Base-by-base conservation (phyloP, 2,888 invertebrate species). In the Nymphalis c-album region DNA sequence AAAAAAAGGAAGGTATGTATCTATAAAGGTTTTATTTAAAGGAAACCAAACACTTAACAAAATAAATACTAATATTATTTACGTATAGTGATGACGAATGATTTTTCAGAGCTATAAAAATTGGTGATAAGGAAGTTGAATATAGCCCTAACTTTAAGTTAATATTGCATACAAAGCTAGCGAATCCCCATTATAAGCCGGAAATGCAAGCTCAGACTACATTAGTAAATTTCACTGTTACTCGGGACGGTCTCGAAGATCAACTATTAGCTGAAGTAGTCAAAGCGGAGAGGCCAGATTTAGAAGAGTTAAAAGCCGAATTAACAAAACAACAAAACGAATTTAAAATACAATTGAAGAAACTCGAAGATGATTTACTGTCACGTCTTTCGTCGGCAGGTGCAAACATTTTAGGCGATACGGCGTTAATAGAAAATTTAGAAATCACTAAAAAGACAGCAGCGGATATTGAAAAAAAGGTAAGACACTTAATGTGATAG, bases 171-270 rank as follows among this genome's bases (percentile, higher is more conserved):
- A 98, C 98, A 0, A 99, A 99, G 90, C 87, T 99, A 76, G 98
- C 98, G 1, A 99, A 98, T 92, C 99, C 98, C 16, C 98, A 98
- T 91, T 99, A 98, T 85, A 98, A 98, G 83, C 99, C 99, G 1
- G 99, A 99, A 93, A 97, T 99, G 97, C 98, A 99, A 90, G 99
- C 99, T 17, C 98, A 99, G 91, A 97, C 98, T 0, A 98, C 98
- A 2, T 93, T 99, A 69, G 98, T 99, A 73, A 98, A 99, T 90
- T 99, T 99, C 81, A 98, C 98, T 13, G 99, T 99, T 8, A 99
- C 99, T 8, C 94, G 97, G 79, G 98, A 98, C 83, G 99, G 98
- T 10, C 91, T 99, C 59, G 98, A 98, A 92, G 98, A 99, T 87
- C 98, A 99, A 87, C 93, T 99, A 20, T 91, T 99, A 68, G 98